These are phyloP conservation scores for Morpho achilles DNA, from an alignment of 2,888 invertebrate genomes.

Conservation along the genomic window DNA sequence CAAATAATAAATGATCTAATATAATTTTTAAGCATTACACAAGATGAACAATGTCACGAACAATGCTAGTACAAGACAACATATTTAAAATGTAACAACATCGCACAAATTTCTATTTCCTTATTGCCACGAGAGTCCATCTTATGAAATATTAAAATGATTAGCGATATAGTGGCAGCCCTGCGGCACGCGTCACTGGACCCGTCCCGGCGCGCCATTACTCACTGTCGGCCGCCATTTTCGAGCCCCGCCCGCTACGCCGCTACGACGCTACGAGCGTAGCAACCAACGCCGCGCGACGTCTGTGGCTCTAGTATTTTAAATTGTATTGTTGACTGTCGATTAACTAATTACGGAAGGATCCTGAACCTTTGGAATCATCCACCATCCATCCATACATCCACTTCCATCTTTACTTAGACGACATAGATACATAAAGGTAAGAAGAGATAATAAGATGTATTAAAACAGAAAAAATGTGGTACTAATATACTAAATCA, in stretches of 20 bases:
- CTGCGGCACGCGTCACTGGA: constrained; percentile 75
- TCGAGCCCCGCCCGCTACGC: constrained; percentile 72
- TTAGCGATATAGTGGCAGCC: constrained; percentile 43
- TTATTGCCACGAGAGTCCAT: constrained; percentile 14
- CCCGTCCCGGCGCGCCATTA: constrained; percentile 75
- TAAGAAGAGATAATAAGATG: too few species aligned
- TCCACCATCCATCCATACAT: too few species aligned
- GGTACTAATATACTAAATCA: too few species aligned
- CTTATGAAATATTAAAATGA: constrained; percentile 18
- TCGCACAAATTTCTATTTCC: constrained; percentile 11
- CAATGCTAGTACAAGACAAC: too few species aligned
- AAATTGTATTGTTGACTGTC: constrained; percentile 12
- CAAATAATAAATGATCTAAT: too few species aligned
- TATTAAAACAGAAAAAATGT: too few species aligned
- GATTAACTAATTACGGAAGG: constrained; percentile 1
- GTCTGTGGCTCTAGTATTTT: constrained; percentile 33
- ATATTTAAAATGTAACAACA: constrained; percentile 9
- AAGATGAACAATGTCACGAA: too few species aligned
- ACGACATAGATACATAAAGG: too few species aligned
- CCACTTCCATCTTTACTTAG: too few species aligned
- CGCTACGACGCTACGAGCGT: constrained; percentile 53
- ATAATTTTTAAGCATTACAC: too few species aligned
- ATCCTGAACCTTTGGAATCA: too few species aligned
- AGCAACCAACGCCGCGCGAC: constrained; percentile 27
- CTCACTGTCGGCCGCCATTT: constrained; percentile 77